Evolutionary conservation across 2,888 invertebrate genomes (phyloP), one percentile per base, ranked within the genome.

Genomic region (Steinernema scapterisci): DNA sequence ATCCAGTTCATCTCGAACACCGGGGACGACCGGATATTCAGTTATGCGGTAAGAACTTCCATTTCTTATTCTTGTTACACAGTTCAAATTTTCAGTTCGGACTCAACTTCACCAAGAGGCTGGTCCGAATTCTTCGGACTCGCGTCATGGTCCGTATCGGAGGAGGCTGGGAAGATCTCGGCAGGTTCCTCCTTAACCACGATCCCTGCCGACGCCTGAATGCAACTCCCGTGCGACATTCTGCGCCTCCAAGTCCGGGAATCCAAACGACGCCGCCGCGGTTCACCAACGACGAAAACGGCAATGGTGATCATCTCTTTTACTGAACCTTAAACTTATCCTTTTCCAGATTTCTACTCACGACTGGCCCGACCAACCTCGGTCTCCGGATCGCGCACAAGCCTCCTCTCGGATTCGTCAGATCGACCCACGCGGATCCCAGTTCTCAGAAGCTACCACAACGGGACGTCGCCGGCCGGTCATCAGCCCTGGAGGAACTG

Each of bases 101-200:
- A 56, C 97, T 97, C 90, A 97, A 96, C 76, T 97, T 99, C 89
- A 99, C 99, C 90, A 91, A 99, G 74, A 93, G 99, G 44, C 91
- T 99, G 80, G 99, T 99, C 25, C 93, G 99, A 82, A 99, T 99
- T 88, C 91, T 99, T 71, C 93, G 97, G 72, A 97, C 97, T 83
- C 99, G 97, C 48, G 99, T 99, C 16, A 99, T 99, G 99, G 99
- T 99, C 82, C 93, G 99, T 82, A 99, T 99, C 21, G 99, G 99
- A 52, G 99, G 99, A 76, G 99, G 99, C 76, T 99, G 99, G 99
- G 95, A 96, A 74, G 96, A 97, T 9, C 91, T 99, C 76, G 99
- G 99, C 89, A 99, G 99, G 90, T 99, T 99, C 92, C 92, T 99
- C 73, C 92, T 96, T 85, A 99, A 99, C 91, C 99, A 99, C 89